phyloP scores from a whole-genome alignment of 2,888 invertebrate genomes.

The Perdita meconis region DNA sequence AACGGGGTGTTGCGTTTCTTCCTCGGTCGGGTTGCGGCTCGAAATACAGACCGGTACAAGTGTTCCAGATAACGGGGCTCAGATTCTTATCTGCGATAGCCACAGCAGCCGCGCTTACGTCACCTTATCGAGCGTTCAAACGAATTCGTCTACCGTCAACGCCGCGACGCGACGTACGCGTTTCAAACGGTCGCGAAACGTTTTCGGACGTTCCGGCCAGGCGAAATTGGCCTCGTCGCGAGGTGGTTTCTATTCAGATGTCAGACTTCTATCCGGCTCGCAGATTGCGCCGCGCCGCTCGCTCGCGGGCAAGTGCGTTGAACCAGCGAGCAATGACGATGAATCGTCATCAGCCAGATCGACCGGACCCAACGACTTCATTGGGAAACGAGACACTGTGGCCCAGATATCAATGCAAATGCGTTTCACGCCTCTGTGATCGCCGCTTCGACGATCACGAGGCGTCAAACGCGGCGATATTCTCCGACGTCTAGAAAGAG shows the following conservation, averaged over 20 bases:
- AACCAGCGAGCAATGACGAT: constrained; percentile 70
- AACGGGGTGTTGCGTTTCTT: constrained; percentile 7
- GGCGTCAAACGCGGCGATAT: background rate
- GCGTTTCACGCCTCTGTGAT: constrained; percentile 58
- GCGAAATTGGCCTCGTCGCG: constrained; percentile 3
- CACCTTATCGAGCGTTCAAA: constrained; percentile 61
- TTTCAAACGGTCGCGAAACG: constrained; percentile 17
- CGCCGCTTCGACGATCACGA: constrained; percentile 1
- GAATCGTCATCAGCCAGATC: constrained; percentile 70
- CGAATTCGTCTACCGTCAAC: constrained; percentile 58
- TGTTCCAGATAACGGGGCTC: constrained; percentile 53
- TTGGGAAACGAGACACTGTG: constrained; percentile 76
- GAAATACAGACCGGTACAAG: constrained; percentile 30
- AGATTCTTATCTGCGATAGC: constrained; percentile 70
- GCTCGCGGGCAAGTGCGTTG: constrained; percentile 69
- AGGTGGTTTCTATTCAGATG: constrained; percentile 33
- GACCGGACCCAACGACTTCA: constrained; percentile 68
- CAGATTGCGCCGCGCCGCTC: constrained; percentile 42
- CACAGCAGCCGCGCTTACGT: constrained; percentile 65
- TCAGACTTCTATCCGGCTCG: constrained; percentile 6
- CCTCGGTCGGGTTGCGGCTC: constrained; percentile 21
- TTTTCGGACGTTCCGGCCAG: background rate
- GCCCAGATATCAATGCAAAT: constrained; percentile 74
- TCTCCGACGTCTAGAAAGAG: background rate
- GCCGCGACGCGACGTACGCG: constrained; percentile 34